Evolutionary conservation across 2,797 vertebrate genomes (phyloP), one percentile per base, ranked within the genome.

Genomic region (Sebastes paucispinis): DNA sequence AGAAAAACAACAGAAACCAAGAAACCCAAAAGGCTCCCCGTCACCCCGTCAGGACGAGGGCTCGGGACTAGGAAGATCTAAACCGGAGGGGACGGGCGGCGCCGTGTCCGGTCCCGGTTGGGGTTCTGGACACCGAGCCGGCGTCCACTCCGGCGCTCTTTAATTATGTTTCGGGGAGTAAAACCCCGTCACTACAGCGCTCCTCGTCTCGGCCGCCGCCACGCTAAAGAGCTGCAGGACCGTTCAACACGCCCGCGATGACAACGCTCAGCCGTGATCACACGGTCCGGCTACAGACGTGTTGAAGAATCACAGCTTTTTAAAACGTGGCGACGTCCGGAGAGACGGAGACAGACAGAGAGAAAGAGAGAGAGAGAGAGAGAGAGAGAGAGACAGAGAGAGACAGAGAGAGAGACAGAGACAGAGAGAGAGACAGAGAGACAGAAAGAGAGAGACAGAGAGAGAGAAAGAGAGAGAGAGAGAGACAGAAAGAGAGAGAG

Each of bases 1-100:
- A 93, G 91, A 93, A 92, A 92, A 92, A 91, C 81, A 91, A 93
- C 88, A 91, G 81, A 92, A 91, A 91, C 84, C 86, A 92, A 80
- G 81, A 90, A 85, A 89, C 84, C 87, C 89, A 82, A 79, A 83
- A 72, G 63, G 31, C 31, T 31, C 69, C 72, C 73, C 7, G 4
- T 34, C 50, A 4, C 73, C 86, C 69, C 72, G 80, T n/a, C 77
- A 83, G 84, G 75, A 71, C 12, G 7, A 31, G 80, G 55, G 67
- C 57, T 34, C 7, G 29, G 81, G 80, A 79, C 66, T 3, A 73
- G 84, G 86, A 88, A 80, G 81, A 84, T 67, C 64, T 59, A 54
- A 65, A 25, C 73, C 6, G 18, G 66, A 82, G 86, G 3, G 76
- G 73, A 64, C 32, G 0, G 43, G 52, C 1, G 64, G 2, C 0